Percentiles rank a stretch among this genome's conserved stretches.
phyloP scores from a whole-genome alignment of 2,888 invertebrate species.

The Lagria hirta region DNA sequence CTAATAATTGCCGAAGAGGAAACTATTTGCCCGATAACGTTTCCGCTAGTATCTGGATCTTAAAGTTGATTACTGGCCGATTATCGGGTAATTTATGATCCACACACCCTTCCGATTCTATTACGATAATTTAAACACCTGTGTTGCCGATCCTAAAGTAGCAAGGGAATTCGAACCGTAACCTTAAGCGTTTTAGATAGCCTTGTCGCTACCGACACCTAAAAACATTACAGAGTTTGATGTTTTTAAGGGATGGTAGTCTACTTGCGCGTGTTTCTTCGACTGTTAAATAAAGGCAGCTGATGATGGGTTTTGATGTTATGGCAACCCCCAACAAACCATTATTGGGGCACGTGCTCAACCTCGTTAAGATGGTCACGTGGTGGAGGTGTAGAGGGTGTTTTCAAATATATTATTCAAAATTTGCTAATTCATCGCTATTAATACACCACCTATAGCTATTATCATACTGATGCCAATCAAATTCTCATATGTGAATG shows the following conservation, averaged over 20 bases:
- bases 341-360: constrained; percentile 23
- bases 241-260: constrained; percentile 21
- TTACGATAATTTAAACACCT: constrained; percentile 54
- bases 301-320: constrained; percentile 27
- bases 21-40: constrained; percentile 28
- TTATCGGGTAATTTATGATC: constrained; percentile 48
- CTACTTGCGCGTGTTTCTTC: constrained; percentile 30
- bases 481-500: no score
- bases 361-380: constrained; percentile 24
- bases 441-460: no score
- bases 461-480: no score
- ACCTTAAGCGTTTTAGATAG: constrained; percentile 10
- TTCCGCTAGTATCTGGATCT: constrained; percentile 27
- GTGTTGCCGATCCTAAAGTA: constrained; percentile 35
- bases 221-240: constrained; percentile 37
- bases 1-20: no score
- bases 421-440: no score
- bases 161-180: constrained; percentile 30
- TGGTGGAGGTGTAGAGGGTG: no score
- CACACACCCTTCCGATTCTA: constrained; percentile 53
- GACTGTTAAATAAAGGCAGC: constrained; percentile 33
- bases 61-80: constrained; percentile 37
- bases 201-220: constrained; percentile 21
- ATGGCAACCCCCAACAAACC: constrained; percentile 18
- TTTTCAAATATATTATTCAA: no score